Conservation (phyloP, 2,888 invertebrate species). For the Dryococelus australis region DNA sequence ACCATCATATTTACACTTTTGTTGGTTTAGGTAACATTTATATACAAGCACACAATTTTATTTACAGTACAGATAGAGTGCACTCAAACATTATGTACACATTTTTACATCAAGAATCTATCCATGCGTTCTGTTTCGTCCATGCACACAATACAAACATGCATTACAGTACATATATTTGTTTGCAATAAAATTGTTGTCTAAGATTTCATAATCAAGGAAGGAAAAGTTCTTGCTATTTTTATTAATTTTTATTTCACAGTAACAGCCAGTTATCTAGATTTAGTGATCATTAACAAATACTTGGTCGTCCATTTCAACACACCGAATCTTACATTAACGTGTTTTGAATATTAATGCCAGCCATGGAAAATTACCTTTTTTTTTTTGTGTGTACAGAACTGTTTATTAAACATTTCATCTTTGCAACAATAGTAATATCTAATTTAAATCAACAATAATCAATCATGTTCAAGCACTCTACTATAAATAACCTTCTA, state of each 20-base stretch:
- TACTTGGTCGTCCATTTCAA: not conserved
- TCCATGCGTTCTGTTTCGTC: not conserved
- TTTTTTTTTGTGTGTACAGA: not conserved
- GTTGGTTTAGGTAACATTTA: not conserved
- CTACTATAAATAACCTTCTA: not conserved
- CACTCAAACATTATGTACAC: conserved; percentile 1
- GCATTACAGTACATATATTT: not conserved
- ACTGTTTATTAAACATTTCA: not conserved
- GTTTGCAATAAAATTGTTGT: not conserved
- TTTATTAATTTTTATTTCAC: not conserved
- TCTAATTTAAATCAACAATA: not conserved
- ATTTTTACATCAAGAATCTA: not conserved
- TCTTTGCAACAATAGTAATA: not conserved
- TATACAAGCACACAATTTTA: not conserved
- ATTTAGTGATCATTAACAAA: not conserved
- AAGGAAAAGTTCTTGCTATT: not conserved
- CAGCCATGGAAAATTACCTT: not conserved
- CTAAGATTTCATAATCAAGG: not conserved
- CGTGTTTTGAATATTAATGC: not conserved
- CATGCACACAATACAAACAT: not conserved
- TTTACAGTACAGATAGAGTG: not conserved
- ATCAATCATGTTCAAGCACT: not conserved
- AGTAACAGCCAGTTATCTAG: not conserved
- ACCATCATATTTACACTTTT: not conserved
- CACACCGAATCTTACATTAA: not conserved